These are phyloP conservation scores for Plagiodera versicolora DNA, from an alignment of 2,888 invertebrate genomes.

Conservation along the genomic window DNA sequence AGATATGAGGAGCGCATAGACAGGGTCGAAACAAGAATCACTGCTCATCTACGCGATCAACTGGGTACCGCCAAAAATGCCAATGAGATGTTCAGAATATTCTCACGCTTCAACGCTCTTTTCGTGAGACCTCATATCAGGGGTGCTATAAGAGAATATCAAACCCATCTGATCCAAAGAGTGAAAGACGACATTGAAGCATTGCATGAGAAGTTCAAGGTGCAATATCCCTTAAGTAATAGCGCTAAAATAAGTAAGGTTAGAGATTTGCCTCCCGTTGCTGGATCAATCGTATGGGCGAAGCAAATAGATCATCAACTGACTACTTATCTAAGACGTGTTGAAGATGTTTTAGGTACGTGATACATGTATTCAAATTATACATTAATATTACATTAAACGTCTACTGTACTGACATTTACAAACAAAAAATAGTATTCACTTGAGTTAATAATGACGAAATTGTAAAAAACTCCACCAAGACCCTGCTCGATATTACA, in stretches of 20 bases:
- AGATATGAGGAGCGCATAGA: constrained; percentile 98
- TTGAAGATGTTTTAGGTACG: constrained; percentile 94
- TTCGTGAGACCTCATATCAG: constrained; percentile 98
- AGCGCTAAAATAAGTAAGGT: constrained; percentile 89
- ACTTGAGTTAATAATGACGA: too few relatives aligned
- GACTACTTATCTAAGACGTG: constrained; percentile 91
- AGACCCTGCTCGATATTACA: too few relatives aligned
- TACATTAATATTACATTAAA: too few relatives aligned
- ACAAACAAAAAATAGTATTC: too few relatives aligned
- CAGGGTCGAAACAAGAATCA: constrained; percentile 96
- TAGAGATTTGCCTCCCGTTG: constrained; percentile 94
- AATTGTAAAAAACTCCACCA: not conserved
- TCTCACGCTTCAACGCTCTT: constrained; percentile 96
- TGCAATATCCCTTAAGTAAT: constrained; percentile 94
- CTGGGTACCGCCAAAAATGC: constrained; percentile 98
- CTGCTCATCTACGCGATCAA: constrained; percentile 95
- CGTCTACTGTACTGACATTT: too few relatives aligned
- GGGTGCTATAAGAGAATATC: constrained; percentile 98
- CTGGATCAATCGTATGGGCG: constrained; percentile 99
- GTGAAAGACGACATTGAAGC: constrained; percentile 99
- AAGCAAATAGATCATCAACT: constrained; percentile 97
- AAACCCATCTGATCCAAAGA: constrained; percentile 97
- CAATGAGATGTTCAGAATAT: constrained; percentile 99
- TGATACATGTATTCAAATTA: too few relatives aligned
- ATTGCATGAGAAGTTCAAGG: constrained; percentile 97